phyloP scores from a whole-genome alignment of 1,140 invertebrate species.

The Lucilia cuprina region DNA sequence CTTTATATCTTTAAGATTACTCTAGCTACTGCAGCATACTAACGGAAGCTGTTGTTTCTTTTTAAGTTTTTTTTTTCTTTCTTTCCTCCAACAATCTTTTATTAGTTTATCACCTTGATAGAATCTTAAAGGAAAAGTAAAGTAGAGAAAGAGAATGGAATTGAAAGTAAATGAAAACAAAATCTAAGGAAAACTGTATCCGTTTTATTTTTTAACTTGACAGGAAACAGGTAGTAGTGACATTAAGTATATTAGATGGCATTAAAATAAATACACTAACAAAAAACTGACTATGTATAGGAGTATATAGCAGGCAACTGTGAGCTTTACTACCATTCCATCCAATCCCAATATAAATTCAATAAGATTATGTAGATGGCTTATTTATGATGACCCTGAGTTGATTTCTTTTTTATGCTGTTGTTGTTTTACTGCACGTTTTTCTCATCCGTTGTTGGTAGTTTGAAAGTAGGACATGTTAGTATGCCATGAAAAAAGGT shows the following conservation, averaged over 20 bases:
- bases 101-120: conserved; percentile 25
- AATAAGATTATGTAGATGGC: conserved; percentile 29
- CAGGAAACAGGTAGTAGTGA: conserved; percentile 33
- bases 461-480: no score
- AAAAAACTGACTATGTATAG: not conserved
- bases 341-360: conserved; percentile 12
- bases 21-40: not conserved
- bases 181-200: conserved; percentile 5
- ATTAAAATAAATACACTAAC: not conserved
- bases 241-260: conserved; percentile 32
- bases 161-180: not conserved
- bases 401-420: not conserved
- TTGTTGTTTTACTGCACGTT: not conserved
- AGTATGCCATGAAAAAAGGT: no score
- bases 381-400: conserved; percentile 31
- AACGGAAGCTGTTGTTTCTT: not conserved
- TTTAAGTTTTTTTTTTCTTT: not conserved
- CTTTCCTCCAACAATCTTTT: conserved; percentile 3
- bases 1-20: not conserved
- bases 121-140: not conserved
- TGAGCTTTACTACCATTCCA: not conserved
- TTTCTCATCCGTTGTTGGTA: no score
- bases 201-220: conserved; percentile 7
- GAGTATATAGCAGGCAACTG: not conserved
- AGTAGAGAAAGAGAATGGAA: not conserved